Percentiles rank a stretch among this genome's conserved stretches.
These are phyloP conservation scores for Halotydeus destructor DNA, from an alignment of 1,140 invertebrate genomes.

Conservation along the genomic window DNA sequence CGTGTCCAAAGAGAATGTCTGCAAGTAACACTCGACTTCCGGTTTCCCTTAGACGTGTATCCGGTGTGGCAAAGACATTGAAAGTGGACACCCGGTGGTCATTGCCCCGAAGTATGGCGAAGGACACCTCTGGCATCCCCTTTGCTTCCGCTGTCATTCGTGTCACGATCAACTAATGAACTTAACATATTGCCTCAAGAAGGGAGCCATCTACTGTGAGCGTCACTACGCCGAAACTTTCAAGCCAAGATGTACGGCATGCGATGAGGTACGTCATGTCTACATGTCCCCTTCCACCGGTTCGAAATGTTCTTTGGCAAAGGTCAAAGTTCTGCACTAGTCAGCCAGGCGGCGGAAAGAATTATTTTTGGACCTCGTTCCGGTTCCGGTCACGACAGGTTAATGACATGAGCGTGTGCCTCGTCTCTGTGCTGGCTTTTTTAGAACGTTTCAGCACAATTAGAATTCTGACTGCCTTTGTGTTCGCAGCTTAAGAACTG, in stretches of 20 bases:
- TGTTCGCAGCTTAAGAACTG: background rate
- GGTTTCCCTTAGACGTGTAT: slow-evolving; percentile 45
- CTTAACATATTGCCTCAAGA: slow-evolving; percentile 66
- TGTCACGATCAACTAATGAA: slow-evolving; percentile 75
- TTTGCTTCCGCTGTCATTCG: slow-evolving; percentile 60
- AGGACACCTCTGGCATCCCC: slow-evolving; percentile 52
- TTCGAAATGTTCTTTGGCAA: background rate
- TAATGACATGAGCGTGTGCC: background rate
- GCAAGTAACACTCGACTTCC: no score
- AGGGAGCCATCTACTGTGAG: slow-evolving; percentile 68
- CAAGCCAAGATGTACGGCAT: slow-evolving; percentile 72
- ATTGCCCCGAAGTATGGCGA: slow-evolving; percentile 45
- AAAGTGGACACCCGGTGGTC: slow-evolving; percentile 40
- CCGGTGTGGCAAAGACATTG: slow-evolving; percentile 37
- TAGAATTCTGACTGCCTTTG: background rate
- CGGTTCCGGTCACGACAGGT: background rate
- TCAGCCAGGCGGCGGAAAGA: no score
- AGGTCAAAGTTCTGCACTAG: no score
- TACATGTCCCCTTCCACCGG: no score
- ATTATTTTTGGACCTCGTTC: no score
- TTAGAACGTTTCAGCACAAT: no score
- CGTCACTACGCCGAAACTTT: slow-evolving; percentile 78
- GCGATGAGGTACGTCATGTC: slow-evolving; percentile 63
- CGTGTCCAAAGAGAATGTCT: no score
- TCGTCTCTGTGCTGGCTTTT: no score